Conservation (phyloP, 2,888 invertebrate genomes). For the Homarus gammarus region DNA sequence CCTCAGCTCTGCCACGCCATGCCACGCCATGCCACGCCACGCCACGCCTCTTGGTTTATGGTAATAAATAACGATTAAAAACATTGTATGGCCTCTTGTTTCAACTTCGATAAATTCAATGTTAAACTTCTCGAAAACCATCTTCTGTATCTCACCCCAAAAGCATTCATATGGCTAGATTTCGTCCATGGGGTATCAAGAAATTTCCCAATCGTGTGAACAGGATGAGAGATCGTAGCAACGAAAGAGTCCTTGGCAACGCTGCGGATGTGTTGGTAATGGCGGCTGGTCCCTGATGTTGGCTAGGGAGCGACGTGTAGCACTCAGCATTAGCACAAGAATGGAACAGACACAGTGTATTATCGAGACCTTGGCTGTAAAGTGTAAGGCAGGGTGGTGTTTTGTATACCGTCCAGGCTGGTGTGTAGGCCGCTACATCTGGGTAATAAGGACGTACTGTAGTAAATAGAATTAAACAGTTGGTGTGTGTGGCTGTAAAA, state of each 20-base stretch:
- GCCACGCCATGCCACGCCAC: not conserved
- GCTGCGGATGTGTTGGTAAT: constrained; percentile 10
- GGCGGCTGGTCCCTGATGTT: not conserved
- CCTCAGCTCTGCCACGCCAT: constrained; percentile 17
- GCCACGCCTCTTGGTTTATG: not conserved
- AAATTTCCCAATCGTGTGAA: not conserved
- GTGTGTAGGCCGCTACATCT: too few species aligned
- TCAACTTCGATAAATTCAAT: too few species aligned
- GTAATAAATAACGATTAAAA: not conserved
- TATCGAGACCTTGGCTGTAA: constrained; percentile 18
- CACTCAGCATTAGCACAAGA: constrained; percentile 31
- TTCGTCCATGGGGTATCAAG: not conserved
- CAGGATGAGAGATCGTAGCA: not conserved
- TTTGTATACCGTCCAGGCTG: too few species aligned
- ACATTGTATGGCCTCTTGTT: not conserved
- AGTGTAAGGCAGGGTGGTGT: not conserved
- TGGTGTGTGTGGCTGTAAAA: too few species aligned
- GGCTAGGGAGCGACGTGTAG: constrained; percentile 4
- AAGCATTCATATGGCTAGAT: not conserved
- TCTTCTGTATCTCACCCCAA: too few species aligned
- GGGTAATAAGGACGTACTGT: too few species aligned
- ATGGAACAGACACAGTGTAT: constrained; percentile 26
- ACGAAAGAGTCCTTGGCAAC: constrained; percentile 14
- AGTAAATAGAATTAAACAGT: too few species aligned
- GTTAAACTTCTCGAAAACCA: too few species aligned